Evolutionary conservation across 30 jellyfish, hydroid and myxozoan species (phyloP), one percentile per base, ranked within the genome.

Genomic region (Kudoa iwatai): DNA sequence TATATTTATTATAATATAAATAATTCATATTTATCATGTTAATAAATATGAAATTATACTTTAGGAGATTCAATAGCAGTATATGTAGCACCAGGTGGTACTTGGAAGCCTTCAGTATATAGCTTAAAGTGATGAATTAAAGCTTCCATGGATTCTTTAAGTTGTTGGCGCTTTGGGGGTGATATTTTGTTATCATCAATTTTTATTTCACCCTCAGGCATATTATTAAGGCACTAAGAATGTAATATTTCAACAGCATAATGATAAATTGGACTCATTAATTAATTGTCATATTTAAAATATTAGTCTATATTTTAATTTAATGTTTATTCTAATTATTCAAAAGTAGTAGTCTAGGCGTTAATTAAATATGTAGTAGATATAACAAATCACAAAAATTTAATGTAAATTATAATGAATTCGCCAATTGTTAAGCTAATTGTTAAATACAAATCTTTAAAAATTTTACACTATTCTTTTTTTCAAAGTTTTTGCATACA

Each of bases 31-130:
- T 38, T 12, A 42, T n/a, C n/a, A n/a, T n/a, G n/a, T n/a, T 6
- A 28, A 28, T n/a, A 28, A 28, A 9, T 28, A 9, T 6, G n/a
- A 28, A 42, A 42, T 16, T 9, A 11, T 34, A 67, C 91, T 85
- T 68, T 68, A 28, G 91, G 91, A 12, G 91, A 85, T 50, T 68
- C 91, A 13, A 68, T 68, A 21, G 91, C 91, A 21, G 79, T 50
- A 59, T 68, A 68, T 24, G 85, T 54, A 43, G 55, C 53, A 4
- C 91, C 91, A 14, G 91, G 91, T 22, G 91, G 91, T 9, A 68
- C 91, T 17, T 56, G 48, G 49, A 57, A 68, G 2, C 91, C 91
- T 54, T 68, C 91, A 3, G 91, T 68, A 63, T 58, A 68, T 12
- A 68, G 54, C 38, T 68, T 68, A 32, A 68, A 68, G 40, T 68